phyloP scores from a whole-genome alignment of 1,140 invertebrate species.

The Acromyrmex echinatior region DNA sequence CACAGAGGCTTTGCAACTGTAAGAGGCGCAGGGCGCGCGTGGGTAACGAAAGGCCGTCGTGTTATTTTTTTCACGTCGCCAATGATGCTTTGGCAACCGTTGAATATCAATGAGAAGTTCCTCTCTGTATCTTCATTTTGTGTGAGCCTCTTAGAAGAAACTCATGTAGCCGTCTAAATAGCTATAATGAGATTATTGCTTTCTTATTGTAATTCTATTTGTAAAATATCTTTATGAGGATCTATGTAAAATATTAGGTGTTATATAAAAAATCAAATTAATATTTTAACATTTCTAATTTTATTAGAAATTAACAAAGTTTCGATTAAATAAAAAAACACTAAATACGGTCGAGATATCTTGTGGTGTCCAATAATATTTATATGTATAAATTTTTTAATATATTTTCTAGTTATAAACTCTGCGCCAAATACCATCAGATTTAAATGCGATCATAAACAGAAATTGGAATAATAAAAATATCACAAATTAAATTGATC shows the following conservation, averaged over 20 bases:
- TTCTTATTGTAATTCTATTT: background rate
- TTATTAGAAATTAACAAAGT: background rate
- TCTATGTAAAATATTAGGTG: background rate
- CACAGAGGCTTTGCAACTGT: slow-evolving; percentile 63
- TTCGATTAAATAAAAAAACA: too few relatives aligned
- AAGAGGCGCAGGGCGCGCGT: slow-evolving; percentile 65
- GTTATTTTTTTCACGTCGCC: slow-evolving; percentile 45
- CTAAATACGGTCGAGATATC: too few relatives aligned
- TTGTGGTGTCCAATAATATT: too few relatives aligned
- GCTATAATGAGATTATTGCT: background rate
- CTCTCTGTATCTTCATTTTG: slow-evolving; percentile 22
- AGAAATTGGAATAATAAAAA: too few relatives aligned
- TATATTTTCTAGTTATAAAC: too few relatives aligned
- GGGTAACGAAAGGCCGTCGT: slow-evolving; percentile 67
- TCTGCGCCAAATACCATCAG: too few relatives aligned
- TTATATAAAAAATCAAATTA: background rate
- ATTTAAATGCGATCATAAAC: too few relatives aligned
- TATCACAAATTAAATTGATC: too few relatives aligned
- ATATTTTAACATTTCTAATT: background rate
- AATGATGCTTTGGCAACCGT: slow-evolving; percentile 39
- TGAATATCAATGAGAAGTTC: slow-evolving; percentile 53
- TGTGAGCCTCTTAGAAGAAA: background rate
- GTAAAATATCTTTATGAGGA: background rate
- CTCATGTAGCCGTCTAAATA: background rate
- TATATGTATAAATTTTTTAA: too few relatives aligned